Percentiles rank a stretch among this genome's conserved stretches.
phyloP scores from a whole-genome alignment of 2,888 invertebrate genomes.

The Lasioglossum figueresi region DNA sequence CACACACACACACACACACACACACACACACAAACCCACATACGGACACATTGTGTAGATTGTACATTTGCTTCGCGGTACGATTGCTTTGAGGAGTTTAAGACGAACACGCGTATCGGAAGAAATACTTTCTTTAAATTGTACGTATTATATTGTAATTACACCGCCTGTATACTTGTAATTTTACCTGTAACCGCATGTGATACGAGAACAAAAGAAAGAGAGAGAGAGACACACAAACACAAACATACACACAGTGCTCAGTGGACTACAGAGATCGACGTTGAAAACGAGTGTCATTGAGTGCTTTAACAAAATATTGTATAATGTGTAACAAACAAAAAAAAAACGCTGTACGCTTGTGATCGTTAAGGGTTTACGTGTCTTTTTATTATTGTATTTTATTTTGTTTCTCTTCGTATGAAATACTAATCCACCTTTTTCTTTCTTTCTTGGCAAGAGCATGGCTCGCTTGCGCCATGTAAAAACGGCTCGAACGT shows the following conservation, averaged over 20 bases:
- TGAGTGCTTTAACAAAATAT: constrained; percentile 46
- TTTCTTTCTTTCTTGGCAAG: constrained; percentile 41
- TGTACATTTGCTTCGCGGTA: constrained; percentile 6
- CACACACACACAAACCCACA: too few relatives aligned
- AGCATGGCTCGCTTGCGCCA: constrained; percentile 26
- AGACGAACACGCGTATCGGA: background rate
- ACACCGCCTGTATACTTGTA: constrained; percentile 37
- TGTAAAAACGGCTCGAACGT: constrained; percentile 38
- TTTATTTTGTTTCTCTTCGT: background rate
- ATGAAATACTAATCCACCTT: constrained; percentile 24
- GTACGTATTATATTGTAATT: constrained; percentile 35
- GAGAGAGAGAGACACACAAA: background rate
- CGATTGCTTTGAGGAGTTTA: constrained; percentile 7
- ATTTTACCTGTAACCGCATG: constrained; percentile 51
- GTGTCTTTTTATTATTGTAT: constrained; percentile 15
- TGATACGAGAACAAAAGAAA: constrained; percentile 29
- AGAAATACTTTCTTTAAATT: constrained; percentile 22
- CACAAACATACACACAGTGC: background rate
- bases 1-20: background rate
- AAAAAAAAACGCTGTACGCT: constrained; percentile 62
- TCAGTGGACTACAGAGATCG: constrained; percentile 14
- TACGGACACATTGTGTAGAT: background rate
- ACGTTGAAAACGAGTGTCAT: constrained; percentile 43
- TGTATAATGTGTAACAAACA: constrained; percentile 42
- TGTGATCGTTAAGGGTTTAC: constrained; percentile 51